phyloP scores from a whole-genome alignment of 2,113 vertebrate species.

The Quiscalus mexicanus region DNA sequence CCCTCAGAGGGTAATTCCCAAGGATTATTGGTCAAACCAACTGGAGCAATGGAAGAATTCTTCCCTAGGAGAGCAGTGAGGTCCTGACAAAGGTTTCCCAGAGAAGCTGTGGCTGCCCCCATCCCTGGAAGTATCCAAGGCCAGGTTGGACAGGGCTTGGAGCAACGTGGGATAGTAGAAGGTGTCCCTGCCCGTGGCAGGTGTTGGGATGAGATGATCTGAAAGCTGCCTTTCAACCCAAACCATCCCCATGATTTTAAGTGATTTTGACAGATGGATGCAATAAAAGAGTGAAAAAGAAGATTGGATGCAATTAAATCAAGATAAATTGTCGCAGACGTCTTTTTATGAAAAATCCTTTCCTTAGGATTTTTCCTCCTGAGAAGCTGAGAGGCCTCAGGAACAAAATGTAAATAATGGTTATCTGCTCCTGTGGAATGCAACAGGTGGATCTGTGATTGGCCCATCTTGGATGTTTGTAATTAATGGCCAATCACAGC shows the following conservation, averaged over 20 bases:
- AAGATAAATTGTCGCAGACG: background rate
- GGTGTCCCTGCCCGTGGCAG: background rate
- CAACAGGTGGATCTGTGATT: too few relatives aligned
- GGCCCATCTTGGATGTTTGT: too few relatives aligned
- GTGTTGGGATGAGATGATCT: background rate
- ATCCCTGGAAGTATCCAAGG: background rate
- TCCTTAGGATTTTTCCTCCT: too few relatives aligned
- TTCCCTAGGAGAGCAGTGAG: background rate
- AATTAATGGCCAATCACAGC: too few relatives aligned
- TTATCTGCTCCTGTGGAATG: too few relatives aligned
- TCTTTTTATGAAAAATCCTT: too few relatives aligned
- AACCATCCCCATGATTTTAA: background rate
- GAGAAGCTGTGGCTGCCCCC: background rate
- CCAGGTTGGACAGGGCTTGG: fast-evolving
- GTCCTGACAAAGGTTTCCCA: fast-evolving
- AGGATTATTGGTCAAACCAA: background rate
- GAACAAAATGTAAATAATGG: too few relatives aligned
- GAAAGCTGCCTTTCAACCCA: background rate
- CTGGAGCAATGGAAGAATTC: background rate
- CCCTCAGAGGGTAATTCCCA: background rate
- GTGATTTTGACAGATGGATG: background rate
- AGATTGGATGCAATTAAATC: background rate
- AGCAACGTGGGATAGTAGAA: background rate
- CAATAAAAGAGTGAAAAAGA: background rate
- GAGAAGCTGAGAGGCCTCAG: too few relatives aligned